Percentiles rank a stretch among this genome's conserved stretches.
Conservation (phyloP, 2,797 vertebrate genomes). For the Esox lucius region DNA sequence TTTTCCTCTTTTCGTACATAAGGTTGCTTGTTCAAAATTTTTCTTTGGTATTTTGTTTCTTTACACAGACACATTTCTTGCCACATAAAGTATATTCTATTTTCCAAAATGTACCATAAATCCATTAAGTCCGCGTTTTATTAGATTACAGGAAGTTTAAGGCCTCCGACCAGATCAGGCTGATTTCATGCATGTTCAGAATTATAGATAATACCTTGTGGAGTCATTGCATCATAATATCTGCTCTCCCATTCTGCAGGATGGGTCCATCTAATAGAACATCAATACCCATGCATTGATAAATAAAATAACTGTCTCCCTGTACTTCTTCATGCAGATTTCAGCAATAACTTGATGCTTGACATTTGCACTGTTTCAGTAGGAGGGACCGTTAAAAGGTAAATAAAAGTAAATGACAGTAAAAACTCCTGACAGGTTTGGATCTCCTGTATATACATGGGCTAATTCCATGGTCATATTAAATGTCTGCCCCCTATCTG, state of each 20-base stretch:
- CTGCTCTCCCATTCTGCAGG: background rate
- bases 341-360: slow-evolving; percentile 50
- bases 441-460: slow-evolving; percentile 50
- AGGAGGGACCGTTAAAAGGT: slow-evolving; percentile 53
- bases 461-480: slow-evolving; percentile 54
- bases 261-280: slow-evolving; percentile 33
- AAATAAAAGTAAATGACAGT: slow-evolving; percentile 65
- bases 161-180: background rate
- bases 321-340: slow-evolving; percentile 59
- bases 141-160: background rate
- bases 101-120: too few species aligned
- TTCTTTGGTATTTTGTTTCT: too few species aligned
- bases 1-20: too few species aligned
- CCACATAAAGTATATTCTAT: too few species aligned
- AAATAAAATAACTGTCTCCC: slow-evolving; percentile 31
- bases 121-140: background rate
- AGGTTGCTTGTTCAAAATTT: too few species aligned
- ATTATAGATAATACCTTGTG: background rate
- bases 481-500: slow-evolving; percentile 45
- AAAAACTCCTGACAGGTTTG: slow-evolving; percentile 63
- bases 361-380: slow-evolving; percentile 68
- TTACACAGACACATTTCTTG: too few species aligned
- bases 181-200: background rate
- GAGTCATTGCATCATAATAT: background rate
- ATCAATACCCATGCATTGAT: slow-evolving; percentile 35